phyloP scores from a whole-genome alignment of 1,140 invertebrate genomes.

The Cecropterus lyciades region DNA sequence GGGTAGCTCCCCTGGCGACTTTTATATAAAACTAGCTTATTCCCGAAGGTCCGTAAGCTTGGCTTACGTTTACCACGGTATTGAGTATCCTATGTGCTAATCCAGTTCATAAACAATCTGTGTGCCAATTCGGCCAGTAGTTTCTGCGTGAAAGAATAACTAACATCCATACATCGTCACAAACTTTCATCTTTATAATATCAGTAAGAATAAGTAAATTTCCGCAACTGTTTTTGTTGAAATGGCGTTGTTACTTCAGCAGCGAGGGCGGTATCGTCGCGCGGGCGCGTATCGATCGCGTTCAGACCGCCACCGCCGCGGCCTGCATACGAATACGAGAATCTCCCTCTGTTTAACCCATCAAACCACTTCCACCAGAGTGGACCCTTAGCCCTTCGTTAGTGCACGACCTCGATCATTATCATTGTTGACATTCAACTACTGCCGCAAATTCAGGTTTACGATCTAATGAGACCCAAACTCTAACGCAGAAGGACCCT shows the following conservation, averaged over 20 bases:
- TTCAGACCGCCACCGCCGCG: constrained; percentile 63
- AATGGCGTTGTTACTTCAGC: constrained; percentile 55
- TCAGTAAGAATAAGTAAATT: no score
- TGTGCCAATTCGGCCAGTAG: no score
- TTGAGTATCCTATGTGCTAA: no score
- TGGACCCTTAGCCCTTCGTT: constrained; percentile 67
- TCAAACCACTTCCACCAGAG: constrained; percentile 63
- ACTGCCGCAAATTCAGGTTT: constrained; percentile 4
- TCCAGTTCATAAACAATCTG: no score
- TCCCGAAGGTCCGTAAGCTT: no score
- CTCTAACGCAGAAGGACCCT: neutral
- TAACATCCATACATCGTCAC: no score
- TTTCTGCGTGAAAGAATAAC: no score
- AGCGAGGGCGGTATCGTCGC: constrained; percentile 68
- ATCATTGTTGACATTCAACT: constrained; percentile 49
- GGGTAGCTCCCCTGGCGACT: neutral
- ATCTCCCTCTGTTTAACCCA: constrained; percentile 71
- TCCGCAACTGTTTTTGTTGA: constrained; percentile 59
- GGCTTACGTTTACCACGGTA: no score
- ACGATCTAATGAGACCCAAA: neutral
- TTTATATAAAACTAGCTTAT: constrained; percentile 19
- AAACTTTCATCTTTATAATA: no score
- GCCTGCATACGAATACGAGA: constrained; percentile 78
- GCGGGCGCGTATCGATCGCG: constrained; percentile 80
- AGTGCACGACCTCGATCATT: constrained; percentile 63